phyloP scores from a whole-genome alignment of 2,888 invertebrate genomes.

The Sacculina carcini region DNA sequence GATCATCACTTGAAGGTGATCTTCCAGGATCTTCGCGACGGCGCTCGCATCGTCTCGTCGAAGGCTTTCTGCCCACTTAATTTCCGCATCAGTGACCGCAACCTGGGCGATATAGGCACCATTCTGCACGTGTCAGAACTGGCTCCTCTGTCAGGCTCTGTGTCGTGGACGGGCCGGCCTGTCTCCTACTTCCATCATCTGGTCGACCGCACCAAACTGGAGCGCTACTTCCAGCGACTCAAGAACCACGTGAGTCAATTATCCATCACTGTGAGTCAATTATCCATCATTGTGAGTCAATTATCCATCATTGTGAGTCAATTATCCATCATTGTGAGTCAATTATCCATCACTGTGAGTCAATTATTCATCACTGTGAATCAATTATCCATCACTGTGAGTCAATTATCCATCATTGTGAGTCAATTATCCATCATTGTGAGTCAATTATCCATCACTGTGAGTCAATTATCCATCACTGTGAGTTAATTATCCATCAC shows the following conservation, averaged over 20 bases:
- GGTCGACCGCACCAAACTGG: slow-evolving; percentile 86
- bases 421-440: too few relatives aligned
- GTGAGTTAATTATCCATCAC: too few relatives aligned
- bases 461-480: too few relatives aligned
- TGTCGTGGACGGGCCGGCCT: slow-evolving; percentile 97
- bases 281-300: too few relatives aligned
- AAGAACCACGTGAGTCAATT: slow-evolving; percentile 41
- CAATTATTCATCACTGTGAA: too few relatives aligned
- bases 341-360: too few relatives aligned
- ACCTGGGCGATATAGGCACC: slow-evolving; percentile 89
- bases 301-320: too few relatives aligned
- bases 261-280: too few relatives aligned
- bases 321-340: too few relatives aligned
- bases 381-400: too few relatives aligned
- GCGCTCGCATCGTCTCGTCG: slow-evolving; percentile 88
- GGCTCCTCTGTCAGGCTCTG: slow-evolving; percentile 77
- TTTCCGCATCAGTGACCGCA: slow-evolving; percentile 90
- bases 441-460: too few relatives aligned
- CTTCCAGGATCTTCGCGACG: slow-evolving; percentile 83
- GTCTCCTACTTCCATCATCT: slow-evolving; percentile 95
- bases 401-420: too few relatives aligned
- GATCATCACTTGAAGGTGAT: slow-evolving; percentile 88
- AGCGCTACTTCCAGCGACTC: slow-evolving; percentile 81
- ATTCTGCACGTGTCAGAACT: slow-evolving; percentile 96
- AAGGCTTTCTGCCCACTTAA: slow-evolving; percentile 97